Percentiles rank a stretch among this genome's conserved stretches.
phyloP scores from a whole-genome alignment of 2,888 invertebrate genomes.

The Cartodere bifasciata region DNA sequence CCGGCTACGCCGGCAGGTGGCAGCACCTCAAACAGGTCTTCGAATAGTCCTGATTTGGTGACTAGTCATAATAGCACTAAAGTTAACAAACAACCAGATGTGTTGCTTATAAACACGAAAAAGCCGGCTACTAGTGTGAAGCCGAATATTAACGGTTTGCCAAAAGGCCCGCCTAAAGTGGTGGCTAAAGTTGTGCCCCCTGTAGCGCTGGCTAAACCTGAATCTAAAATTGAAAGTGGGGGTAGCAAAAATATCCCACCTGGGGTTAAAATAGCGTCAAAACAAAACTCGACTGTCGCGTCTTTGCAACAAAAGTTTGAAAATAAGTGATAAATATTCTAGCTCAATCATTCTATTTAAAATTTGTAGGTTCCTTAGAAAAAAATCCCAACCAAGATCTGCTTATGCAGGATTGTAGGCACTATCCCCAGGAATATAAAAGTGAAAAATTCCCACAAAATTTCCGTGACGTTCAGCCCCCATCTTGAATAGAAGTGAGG shows the following conservation, averaged over 20 bases:
- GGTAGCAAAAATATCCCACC: slow-evolving; percentile 25
- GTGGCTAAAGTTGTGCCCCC: slow-evolving; percentile 24
- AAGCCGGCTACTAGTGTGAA: slow-evolving; percentile 27
- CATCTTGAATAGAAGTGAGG: no score
- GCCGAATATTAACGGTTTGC: slow-evolving; percentile 21
- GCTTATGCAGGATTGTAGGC: no score
- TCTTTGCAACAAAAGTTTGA: slow-evolving; percentile 71
- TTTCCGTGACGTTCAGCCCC: no score
- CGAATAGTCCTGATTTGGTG: slow-evolving; percentile 59
- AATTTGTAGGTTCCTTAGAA: no score
- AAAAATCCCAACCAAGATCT: no score
- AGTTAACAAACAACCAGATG: slow-evolving; percentile 47
- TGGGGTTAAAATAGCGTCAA: slow-evolving; percentile 39
- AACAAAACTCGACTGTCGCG: slow-evolving; percentile 55
- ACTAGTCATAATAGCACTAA: slow-evolving; percentile 49
- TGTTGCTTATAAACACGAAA: slow-evolving; percentile 36
- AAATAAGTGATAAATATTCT: no score
- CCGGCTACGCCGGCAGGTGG: slow-evolving; percentile 17
- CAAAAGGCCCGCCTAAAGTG: slow-evolving; percentile 38
- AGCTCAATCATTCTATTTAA: no score
- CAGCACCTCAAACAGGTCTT: slow-evolving; percentile 23
- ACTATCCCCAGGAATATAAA: no score
- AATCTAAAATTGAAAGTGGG: slow-evolving; percentile 14
- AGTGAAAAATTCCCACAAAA: no score
- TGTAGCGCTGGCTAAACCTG: slow-evolving; percentile 10